Conservation (phyloP, 2,797 vertebrate species). For the Sarcoramphus papa region DNA sequence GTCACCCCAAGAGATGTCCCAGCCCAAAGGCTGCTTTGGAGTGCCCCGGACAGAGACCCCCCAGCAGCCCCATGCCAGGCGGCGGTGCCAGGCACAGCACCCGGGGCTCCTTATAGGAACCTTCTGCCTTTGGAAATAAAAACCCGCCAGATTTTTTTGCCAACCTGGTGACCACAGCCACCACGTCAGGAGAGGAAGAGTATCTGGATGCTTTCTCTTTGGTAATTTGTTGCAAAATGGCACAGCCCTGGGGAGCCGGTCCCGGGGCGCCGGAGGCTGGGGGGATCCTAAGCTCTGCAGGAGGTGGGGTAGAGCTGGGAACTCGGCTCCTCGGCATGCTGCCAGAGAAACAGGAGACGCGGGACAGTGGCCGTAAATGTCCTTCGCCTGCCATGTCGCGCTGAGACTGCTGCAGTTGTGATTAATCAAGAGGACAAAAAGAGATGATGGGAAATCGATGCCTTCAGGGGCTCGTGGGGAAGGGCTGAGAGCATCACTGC, state of each 20-base stretch:
- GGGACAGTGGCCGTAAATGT: background rate
- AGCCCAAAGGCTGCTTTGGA: background rate
- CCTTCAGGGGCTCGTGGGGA: background rate
- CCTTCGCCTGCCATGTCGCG: accelerated
- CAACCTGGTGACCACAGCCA: background rate
- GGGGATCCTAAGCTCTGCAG: background rate
- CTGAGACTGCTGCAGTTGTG: background rate
- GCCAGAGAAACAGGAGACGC: background rate
- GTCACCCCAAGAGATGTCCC: background rate
- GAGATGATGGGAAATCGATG: background rate
- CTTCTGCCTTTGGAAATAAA: background rate
- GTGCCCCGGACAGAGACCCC: background rate
- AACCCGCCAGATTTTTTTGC: background rate
- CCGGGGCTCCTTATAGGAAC: background rate
- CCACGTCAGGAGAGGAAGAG: background rate
- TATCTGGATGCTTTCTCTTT: background rate
- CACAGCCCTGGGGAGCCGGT: background rate
- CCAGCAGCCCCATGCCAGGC: background rate
- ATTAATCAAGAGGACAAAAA: background rate
- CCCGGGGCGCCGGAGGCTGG: accelerated
- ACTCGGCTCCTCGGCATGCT: background rate
- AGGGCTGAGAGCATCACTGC: background rate
- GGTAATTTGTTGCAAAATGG: background rate
- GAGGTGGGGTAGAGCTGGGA: background rate
- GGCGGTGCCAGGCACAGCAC: background rate